Evolutionary conservation across 2,113 vertebrate genomes (phyloP), one percentile per base, ranked within the genome.

Genomic region (Puma concolor): DNA sequence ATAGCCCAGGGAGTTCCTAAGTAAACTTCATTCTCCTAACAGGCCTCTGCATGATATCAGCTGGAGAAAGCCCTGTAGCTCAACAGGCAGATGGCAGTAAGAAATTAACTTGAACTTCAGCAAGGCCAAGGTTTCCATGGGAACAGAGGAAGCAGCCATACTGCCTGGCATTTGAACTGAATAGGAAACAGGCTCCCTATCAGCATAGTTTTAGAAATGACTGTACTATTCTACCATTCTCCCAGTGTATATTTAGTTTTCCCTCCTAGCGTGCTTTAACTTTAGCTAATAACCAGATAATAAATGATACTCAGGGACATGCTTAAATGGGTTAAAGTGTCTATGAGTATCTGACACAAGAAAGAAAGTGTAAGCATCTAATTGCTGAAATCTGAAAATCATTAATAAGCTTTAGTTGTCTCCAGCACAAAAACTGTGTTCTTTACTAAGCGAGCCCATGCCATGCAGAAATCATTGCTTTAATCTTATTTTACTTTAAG

Each of bases 51-150:
- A 12, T 92, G 82, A 41, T 44, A 87, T 91, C 82, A 97, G 86
- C 60, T 96, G 95, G 82, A 96, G 95, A 96, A 98, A 98, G 50
- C 72, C 93, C 86, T 82, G 50, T 36, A 97, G 95, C 88, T 93
- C 96, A 69, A 92, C 94, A 98, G 98, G 98, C 98, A 99, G 99
- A 99, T 98, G 98, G 99, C 97, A 79, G 97, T 94, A 98, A 97
- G 96, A 96, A 96, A 79, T 77, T 93, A 97, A 98, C 87, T 98
- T 98, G 97, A 98, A 98, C 96, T 98, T 98, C 98, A 98, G 97
- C 97, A 98, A 94, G 93, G 93, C 98, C 76, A 93, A 72, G 82
- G 99, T 99, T 99, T 98, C 99, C 98, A 98, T 99, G 98, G 98
- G 71, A 99, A 99, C 98, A 87, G 57, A 97, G 88, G 98, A 99